Evolutionary conservation across 2,888 invertebrate species (phyloP).

Genomic region (Epinotia demarniana): DNA sequence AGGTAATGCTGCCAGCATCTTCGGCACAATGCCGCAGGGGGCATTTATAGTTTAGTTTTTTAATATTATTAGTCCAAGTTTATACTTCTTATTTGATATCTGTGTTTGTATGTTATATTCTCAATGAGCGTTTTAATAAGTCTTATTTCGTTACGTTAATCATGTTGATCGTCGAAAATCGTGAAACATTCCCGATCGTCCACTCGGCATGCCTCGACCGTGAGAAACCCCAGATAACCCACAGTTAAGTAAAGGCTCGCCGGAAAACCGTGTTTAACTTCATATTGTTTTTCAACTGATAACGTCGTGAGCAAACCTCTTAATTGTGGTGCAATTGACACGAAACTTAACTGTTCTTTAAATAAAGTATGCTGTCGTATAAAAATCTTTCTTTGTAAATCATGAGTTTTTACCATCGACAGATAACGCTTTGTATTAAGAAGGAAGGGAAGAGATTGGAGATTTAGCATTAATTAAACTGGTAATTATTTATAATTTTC

Average conservation of each 20-base stretch:
- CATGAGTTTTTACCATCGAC: no score
- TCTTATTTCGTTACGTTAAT: not conserved
- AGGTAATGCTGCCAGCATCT: no score
- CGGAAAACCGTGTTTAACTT: conserved; percentile 74
- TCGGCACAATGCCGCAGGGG: no score
- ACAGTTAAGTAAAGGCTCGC: conserved; percentile 70
- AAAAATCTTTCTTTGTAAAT: not conserved
- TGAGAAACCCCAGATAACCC: conserved; percentile 71
- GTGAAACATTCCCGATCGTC: conserved; percentile 19
- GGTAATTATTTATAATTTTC: no score
- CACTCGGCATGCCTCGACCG: conserved; percentile 61
- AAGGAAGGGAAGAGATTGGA: no score
- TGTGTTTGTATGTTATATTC: no score
- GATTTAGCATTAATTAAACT: no score
- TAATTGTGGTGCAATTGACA: conserved; percentile 34
- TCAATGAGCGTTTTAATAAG: no score
- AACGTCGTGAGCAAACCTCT: conserved; percentile 46
- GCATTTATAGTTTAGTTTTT: no score
- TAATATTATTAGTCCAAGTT: no score
- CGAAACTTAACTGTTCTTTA: conserved; percentile 4
- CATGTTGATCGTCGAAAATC: conserved; percentile 23
- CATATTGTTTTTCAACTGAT: conserved; percentile 59
- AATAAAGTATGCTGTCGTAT: not conserved
- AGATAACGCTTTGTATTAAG: no score
- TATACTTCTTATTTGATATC: no score